These are phyloP conservation scores for Pyrgilauda ruficollis DNA, from an alignment of 2,113 vertebrate species.

Conservation along the genomic window DNA sequence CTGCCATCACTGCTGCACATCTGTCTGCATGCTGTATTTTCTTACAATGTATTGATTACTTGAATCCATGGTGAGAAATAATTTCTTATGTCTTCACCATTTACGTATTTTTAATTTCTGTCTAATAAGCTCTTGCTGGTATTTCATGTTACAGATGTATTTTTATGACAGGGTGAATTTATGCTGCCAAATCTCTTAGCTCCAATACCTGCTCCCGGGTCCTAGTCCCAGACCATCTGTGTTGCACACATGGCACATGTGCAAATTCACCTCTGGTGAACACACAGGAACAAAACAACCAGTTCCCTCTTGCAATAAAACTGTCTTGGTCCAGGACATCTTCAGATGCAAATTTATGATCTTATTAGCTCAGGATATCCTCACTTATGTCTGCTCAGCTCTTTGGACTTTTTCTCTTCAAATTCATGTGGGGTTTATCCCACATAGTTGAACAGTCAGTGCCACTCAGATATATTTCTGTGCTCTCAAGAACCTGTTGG, in stretches of 20 bases:
- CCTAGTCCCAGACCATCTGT: background rate
- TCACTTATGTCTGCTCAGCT: background rate
- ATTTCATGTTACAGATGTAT: background rate
- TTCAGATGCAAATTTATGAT: background rate
- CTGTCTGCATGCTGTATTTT: background rate
- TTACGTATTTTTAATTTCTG: background rate
- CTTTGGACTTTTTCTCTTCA: background rate
- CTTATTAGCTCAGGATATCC: background rate
- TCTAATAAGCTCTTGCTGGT: background rate
- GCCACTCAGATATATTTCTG: background rate
- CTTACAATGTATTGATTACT: background rate
- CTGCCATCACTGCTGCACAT: background rate
- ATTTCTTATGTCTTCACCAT: background rate
- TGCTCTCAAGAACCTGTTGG: background rate
- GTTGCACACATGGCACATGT: rapidly evolving
- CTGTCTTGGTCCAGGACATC: rapidly evolving
- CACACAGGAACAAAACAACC: background rate
- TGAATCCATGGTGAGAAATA: background rate
- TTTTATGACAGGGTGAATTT: background rate
- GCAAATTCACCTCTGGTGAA: background rate
- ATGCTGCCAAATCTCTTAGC: background rate
- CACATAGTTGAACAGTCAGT: background rate
- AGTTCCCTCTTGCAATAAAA: background rate
- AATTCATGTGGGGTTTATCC: background rate
- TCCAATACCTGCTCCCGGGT: background rate